These are phyloP conservation scores for Parambassis ranga DNA, from an alignment of 2,797 vertebrate species.

Conservation along the genomic window DNA sequence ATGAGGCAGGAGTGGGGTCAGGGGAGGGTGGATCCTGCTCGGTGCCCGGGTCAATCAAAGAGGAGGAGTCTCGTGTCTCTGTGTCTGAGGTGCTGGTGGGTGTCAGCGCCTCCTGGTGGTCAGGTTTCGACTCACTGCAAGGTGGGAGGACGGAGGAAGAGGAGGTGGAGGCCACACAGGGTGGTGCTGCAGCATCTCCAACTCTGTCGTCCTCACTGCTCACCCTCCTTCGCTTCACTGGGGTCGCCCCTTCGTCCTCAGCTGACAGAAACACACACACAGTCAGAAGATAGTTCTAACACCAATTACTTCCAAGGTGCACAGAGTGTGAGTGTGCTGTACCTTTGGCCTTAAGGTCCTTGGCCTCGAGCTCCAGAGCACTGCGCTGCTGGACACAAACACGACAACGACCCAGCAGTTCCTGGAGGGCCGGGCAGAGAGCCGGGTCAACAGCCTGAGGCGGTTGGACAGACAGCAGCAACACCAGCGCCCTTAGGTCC, in stretches of 20 bases:
- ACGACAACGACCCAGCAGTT: constrained; percentile 89
- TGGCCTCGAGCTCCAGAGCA: constrained; percentile 91
- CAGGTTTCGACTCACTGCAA: constrained; percentile 77
- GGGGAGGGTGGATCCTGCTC: constrained; percentile 96
- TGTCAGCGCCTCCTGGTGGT: constrained; percentile 88
- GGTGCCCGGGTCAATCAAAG: constrained; percentile 95
- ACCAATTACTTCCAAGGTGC: too few relatives aligned
- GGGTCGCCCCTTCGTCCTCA: constrained; percentile 95
- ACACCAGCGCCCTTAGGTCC: constrained; percentile 92
- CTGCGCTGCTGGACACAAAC: constrained; percentile 91
- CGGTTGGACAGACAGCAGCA: constrained; percentile 93
- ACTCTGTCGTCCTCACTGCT: constrained; percentile 89
- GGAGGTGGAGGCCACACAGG: constrained; percentile 60
- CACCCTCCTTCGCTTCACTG: constrained; percentile 91
- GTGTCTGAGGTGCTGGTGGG: constrained; percentile 95
- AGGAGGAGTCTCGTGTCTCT: constrained; percentile 96
- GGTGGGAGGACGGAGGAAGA: constrained; percentile 59
- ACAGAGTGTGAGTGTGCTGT: constrained; percentile 13
- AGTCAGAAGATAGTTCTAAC: too few relatives aligned
- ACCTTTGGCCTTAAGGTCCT: constrained; percentile 95
- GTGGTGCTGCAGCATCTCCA: constrained; percentile 67
- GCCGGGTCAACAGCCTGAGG: constrained; percentile 90
- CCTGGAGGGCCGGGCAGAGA: constrained; percentile 91
- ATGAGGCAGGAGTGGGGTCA: constrained; percentile 76
- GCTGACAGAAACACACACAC: constrained; percentile 43